Evolutionary conservation across 1,140 invertebrate species (phyloP), one percentile per base, ranked within the genome.

Genomic region (Zaprionus africanus): DNA sequence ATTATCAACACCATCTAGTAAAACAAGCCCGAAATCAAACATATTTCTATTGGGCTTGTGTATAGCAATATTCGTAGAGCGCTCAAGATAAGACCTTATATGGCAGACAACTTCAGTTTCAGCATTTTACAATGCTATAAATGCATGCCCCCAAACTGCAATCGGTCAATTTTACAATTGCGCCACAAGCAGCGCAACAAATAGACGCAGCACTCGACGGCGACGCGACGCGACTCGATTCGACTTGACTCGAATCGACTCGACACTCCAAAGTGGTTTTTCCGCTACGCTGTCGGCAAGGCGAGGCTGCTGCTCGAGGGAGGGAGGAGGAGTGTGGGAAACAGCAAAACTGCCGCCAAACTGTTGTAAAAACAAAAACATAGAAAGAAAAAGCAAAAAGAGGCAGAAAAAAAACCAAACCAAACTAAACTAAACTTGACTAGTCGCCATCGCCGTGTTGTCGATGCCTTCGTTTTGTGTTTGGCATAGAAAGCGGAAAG

Each of bases 401-500:
- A 19, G 36, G 17, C 24, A 12, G 6, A 34, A 17, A 15, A 34
- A 31, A 38, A 22, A n/a, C n/a, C n/a, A 51, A 19, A 60, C 13
- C n/a, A 34, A 38, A 69, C 36, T 53, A 53, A 58, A 28, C 49
- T 36, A 64, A 70, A 76, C 60, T 76, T 71, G 66, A 59, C 66
- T 76, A 63, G 61, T 61, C 57, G 68, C 57, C 61, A 26, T 71
- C 17, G 54, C 12, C 17, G 19, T 67, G 36, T 57, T 36, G 59
- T 58, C 74, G 28, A 75, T 69, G 58, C 57, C 65, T 62, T 62
- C 58, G 65, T 22, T 68, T 68, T 36, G 31, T 69, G 65, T 68
- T 68, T 57, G 58, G 53, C 63, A 72, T 71, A 76, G 67, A 76
- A 76, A 79, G 73, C 62, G 70, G 77, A 79, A 76, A 79, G 77